Conservation (phyloP, 2,888 invertebrate genomes). For the Orgyia antiqua region DNA sequence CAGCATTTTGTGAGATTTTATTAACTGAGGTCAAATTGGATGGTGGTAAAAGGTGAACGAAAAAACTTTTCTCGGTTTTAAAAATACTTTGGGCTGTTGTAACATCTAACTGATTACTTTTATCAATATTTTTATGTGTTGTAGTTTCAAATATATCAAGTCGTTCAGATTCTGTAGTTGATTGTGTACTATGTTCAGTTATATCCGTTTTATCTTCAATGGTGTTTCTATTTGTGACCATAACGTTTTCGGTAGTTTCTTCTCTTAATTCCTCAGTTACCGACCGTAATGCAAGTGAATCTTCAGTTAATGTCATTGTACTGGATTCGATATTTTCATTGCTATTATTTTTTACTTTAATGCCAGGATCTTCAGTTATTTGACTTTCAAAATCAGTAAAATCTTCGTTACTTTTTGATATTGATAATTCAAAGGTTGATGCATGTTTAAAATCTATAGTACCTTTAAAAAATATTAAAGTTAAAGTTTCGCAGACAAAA, state of each 20-base stretch:
- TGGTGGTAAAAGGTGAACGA: too few species aligned
- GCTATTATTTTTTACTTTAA: too few species aligned
- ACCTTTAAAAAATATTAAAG: too few species aligned
- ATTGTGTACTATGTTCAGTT: neutral
- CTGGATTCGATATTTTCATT: conserved; percentile 8
- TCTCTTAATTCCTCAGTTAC: conserved; percentile 15
- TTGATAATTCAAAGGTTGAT: conserved; percentile 38
- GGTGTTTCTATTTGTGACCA: neutral
- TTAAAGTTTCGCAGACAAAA: too few species aligned
- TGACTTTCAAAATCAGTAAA: conserved; percentile 23
- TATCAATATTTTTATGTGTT: conserved; percentile 1
- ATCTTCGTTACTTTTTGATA: conserved; percentile 28
- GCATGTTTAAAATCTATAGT: conserved; percentile 23
- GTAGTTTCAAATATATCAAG: conserved; percentile 3
- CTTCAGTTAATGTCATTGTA: conserved; percentile 20
- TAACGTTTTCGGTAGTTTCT: conserved; percentile 3
- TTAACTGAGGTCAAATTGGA: too few species aligned
- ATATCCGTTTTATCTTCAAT: neutral
- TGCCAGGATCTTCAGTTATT: conserved; percentile 29
- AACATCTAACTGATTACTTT: neutral
- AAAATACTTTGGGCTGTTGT: conserved; percentile 1
- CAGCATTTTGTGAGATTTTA: too few species aligned
- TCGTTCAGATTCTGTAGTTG: too few species aligned
- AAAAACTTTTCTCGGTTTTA: too few species aligned
- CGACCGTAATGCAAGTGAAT: conserved; percentile 35